Evolutionary conservation across 2,888 invertebrate species (phyloP).

Genomic region (Eudasyphora cyanicolor): DNA sequence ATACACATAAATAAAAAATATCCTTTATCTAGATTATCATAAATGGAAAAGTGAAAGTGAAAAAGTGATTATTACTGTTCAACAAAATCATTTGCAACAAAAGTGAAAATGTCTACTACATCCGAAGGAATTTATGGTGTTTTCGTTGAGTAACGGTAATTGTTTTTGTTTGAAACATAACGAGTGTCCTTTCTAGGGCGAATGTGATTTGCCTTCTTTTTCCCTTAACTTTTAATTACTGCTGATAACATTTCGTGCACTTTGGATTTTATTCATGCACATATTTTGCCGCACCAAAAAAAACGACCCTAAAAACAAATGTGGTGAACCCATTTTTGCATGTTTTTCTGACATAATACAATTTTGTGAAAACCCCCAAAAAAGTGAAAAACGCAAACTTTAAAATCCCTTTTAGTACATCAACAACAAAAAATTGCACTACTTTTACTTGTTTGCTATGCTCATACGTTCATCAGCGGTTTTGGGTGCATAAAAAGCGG

Average conservation of each 20-base stretch:
- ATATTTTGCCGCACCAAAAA: not conserved
- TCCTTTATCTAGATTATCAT: not conserved
- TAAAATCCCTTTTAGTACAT: not conserved
- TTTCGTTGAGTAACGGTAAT: conserved; percentile 4
- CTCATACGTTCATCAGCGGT: conserved; percentile 14
- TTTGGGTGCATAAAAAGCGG: not conserved
- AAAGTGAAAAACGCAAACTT: not conserved
- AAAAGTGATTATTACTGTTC: too few species aligned
- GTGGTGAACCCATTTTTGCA: conserved; percentile 40
- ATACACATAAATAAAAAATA: not conserved
- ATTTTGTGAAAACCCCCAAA: conserved; percentile 37
- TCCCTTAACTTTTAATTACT: conserved; percentile 26
- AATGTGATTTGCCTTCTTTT: not conserved
- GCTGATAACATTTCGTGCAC: conserved; percentile 20
- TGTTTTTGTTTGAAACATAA: not conserved
- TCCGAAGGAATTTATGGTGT: conserved; percentile 10
- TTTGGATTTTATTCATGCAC: conserved; percentile 10
- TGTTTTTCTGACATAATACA: conserved; percentile 54
- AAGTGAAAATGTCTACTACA: not conserved
- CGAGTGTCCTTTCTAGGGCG: too few species aligned
- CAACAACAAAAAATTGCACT: not conserved
- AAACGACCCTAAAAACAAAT: not conserved
- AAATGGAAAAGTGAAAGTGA: not conserved
- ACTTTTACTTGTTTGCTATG: not conserved
- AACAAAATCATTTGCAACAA: not conserved